These are phyloP conservation scores for Drosophila seguyi DNA, from an alignment of 1,140 invertebrate genomes.

Conservation along the genomic window DNA sequence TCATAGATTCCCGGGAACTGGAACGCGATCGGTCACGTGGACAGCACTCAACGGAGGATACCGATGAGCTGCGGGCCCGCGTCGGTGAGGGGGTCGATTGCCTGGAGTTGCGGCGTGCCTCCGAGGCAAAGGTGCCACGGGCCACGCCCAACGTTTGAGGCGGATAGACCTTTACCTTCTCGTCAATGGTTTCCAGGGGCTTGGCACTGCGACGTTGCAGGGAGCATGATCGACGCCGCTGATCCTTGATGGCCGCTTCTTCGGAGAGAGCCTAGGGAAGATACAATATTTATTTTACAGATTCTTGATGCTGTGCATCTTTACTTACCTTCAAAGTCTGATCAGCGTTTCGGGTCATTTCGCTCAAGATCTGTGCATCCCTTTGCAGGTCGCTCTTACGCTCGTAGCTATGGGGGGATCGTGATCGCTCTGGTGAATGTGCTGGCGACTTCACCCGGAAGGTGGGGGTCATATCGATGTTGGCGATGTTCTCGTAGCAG, in stretches of 20 bases:
- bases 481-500: conserved; percentile 77
- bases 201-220: conserved; percentile 72
- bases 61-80: conserved; percentile 76
- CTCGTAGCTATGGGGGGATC: conserved; percentile 64
- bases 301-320: neutral
- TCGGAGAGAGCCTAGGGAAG: conserved; percentile 72
- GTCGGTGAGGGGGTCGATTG: conserved; percentile 72
- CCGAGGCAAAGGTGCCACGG: conserved; percentile 73
- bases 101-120: conserved; percentile 71
- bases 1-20: conserved; percentile 74
- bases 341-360: conserved; percentile 84
- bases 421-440: conserved; percentile 17
- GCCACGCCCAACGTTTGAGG: conserved; percentile 58
- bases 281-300: neutral
- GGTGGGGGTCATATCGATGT: conserved; percentile 71
- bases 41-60: conserved; percentile 80
- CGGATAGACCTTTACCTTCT: conserved; percentile 61
- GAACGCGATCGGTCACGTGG: conserved; percentile 79
- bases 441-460: conserved; percentile 69
- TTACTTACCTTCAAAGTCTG: conserved; percentile 78
- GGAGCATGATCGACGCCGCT: conserved; percentile 74
- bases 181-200: conserved; percentile 81
- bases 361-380: conserved; percentile 78
- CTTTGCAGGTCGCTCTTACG: conserved; percentile 75
- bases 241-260: conserved; percentile 79